Percentiles rank a stretch among this genome's conserved stretches.
phyloP scores from a whole-genome alignment of 2,797 vertebrate genomes.

The Tenualosa ilisha region DNA sequence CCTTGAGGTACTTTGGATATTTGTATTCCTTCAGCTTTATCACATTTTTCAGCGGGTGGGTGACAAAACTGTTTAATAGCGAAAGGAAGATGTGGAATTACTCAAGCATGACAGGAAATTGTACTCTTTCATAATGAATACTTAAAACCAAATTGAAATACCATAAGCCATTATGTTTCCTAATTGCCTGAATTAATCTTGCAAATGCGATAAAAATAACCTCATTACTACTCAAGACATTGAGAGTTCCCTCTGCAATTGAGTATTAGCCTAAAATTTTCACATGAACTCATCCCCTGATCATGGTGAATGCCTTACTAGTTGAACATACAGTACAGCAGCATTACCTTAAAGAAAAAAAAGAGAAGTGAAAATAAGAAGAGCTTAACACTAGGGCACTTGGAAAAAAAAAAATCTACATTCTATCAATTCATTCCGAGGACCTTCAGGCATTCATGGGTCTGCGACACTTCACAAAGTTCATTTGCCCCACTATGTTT shows the following conservation, averaged over 20 bases:
- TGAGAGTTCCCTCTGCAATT: neutral
- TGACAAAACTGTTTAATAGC: slow-evolving; percentile 49
- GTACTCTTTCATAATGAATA: neutral
- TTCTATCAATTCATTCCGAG: too few species aligned
- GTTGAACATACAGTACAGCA: neutral
- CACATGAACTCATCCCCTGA: neutral
- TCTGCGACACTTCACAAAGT: too few species aligned
- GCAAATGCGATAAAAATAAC: neutral
- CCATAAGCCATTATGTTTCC: neutral
- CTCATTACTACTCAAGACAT: neutral
- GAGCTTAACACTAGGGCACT: neutral
- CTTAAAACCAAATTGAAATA: slow-evolving; percentile 27
- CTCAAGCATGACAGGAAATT: neutral
- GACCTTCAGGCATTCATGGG: too few species aligned
- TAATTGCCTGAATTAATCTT: neutral
- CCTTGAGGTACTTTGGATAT: slow-evolving; percentile 60
- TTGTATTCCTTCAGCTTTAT: slow-evolving; percentile 55
- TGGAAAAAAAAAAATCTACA: too few species aligned
- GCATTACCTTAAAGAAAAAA: neutral
- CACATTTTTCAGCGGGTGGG: slow-evolving; percentile 30
- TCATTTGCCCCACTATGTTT: neutral
- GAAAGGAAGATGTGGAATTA: neutral
- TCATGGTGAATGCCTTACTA: neutral
- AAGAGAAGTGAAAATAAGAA: neutral
- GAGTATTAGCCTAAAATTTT: neutral